Evolutionary conservation across 23 tunicate species (phyloP).

Genomic region (Aplidium turbinatum): DNA sequence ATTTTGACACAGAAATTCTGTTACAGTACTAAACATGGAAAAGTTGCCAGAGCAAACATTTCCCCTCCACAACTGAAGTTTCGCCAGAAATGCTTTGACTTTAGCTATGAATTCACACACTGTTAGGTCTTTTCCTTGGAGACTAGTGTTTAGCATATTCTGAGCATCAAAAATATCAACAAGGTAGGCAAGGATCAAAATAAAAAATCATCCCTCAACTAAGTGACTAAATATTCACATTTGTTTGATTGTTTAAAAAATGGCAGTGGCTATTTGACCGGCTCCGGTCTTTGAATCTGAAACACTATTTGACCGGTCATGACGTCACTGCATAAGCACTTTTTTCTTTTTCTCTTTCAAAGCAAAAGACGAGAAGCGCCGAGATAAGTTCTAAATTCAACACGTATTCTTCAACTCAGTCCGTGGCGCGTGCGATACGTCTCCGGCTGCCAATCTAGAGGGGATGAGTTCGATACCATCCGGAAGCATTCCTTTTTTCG

Average conservation of each 20-base stretch:
- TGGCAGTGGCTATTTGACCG: too few species aligned
- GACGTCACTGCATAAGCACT: too few species aligned
- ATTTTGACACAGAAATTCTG: slow-evolving; percentile 29
- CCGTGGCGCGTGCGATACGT: too few species aligned
- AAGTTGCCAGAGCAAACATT: slow-evolving; percentile 21
- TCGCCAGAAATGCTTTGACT: slow-evolving; percentile 30
- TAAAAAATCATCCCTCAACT: slow-evolving; percentile 16
- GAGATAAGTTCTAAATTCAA: too few species aligned
- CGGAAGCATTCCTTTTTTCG: too few species aligned
- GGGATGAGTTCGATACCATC: too few species aligned
- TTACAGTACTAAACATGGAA: slow-evolving; percentile 23
- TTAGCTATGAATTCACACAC: slow-evolving; percentile 31
- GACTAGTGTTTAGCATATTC: slow-evolving; percentile 21
- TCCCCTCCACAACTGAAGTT: slow-evolving; percentile 38
- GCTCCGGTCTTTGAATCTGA: too few species aligned
- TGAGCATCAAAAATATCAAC: slow-evolving; percentile 31
- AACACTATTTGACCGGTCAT: too few species aligned
- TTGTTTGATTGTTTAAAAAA: not conserved
- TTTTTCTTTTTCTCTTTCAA: too few species aligned
- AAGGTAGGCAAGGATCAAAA: slow-evolving; percentile 30
- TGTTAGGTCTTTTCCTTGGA: slow-evolving; percentile 18
- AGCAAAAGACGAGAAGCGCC: too few species aligned
- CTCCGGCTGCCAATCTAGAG: too few species aligned
- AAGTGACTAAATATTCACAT: slow-evolving; percentile 26
- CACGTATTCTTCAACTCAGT: too few species aligned